Evolutionary conservation across 2,888 invertebrate species (phyloP), one percentile per base, ranked within the genome.

Genomic region (Philonicus albiceps): DNA sequence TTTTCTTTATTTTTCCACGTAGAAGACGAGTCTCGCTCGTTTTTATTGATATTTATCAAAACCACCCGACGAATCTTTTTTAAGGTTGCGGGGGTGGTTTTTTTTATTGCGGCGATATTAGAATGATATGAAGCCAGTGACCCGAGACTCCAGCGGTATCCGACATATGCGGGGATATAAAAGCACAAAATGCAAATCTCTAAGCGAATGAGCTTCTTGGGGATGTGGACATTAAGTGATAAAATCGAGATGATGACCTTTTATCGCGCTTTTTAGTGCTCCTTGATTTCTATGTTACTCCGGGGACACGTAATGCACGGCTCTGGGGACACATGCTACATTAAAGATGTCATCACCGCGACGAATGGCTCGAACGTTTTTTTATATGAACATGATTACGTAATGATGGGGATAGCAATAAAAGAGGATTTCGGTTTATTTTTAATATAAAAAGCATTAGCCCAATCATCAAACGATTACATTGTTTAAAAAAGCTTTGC

Each of bases 41-140:
- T 78, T 78, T 78, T 78, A 78, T 78, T 78, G 49, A 34, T 78
- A 78, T 78, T 78, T 78, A 78, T 22, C 78, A 78, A 43, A 49
- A 49, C 78, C 49, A 64, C 64, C 64, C 64, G 22, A 11, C 22
- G 64, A 27, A 43, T 43, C 40, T 43, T 64, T 27, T 53, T 13
- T 27, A 27, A 13, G 49, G 30, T 7, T 37, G 40, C 30, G n/a
- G 13, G 49, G 78, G 43, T 78, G 37, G 16, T 43, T 43, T 43
- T 43, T 78, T 78, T 78, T 78, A 78, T 49, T 78, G 49, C 43
- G 16, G n/a, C 49, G 49, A 78, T 78, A 49, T 43, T 49, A 49
- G 49, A 31, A 49, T 6, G 78, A 78, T 78, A 22, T 22, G 49
- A 78, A 74, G 16, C 22, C 49, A 78, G 78, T 78, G 78, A 78